Conservation (phyloP, 2,888 invertebrate genomes). For the Malthinus seriepunctatus region DNA sequence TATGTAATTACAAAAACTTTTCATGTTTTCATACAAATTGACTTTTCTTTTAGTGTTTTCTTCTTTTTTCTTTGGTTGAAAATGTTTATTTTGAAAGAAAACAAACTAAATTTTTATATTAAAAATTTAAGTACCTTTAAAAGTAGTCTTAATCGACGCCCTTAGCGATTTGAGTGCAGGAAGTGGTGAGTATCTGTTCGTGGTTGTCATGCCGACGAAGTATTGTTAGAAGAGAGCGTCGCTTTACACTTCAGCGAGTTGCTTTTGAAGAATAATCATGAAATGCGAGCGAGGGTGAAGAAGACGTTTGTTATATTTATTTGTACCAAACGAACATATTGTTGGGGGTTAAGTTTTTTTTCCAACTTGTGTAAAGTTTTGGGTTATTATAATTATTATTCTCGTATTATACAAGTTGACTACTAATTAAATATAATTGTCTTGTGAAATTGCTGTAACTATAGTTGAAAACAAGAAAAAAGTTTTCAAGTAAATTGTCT, state of each 20-base stretch:
- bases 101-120: constrained; percentile 16
- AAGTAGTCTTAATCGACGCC: constrained; percentile 28
- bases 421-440: constrained; percentile 27
- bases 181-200: constrained; percentile 29
- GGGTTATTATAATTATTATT: not conserved
- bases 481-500: not conserved
- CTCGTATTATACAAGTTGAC: not conserved
- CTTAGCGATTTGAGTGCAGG: constrained; percentile 19
- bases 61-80: constrained; percentile 4
- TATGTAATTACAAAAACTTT: constrained; percentile 19
- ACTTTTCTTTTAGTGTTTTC: constrained; percentile 19
- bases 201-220: constrained; percentile 47
- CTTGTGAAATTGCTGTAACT: constrained; percentile 18
- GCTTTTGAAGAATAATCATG: constrained; percentile 45
- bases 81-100: constrained; percentile 8
- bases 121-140: constrained; percentile 22
- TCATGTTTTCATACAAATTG: constrained; percentile 18
- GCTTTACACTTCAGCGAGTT: constrained; percentile 41
- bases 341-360: not conserved
- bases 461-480: no score
- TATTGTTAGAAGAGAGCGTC: constrained; percentile 40
- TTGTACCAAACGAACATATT: constrained; percentile 28
- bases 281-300: constrained; percentile 40
- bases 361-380: not conserved
- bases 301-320: constrained; percentile 35